These are phyloP conservation scores for Pempheris klunzingeri DNA, from an alignment of 2,797 vertebrate genomes.

Conservation along the genomic window DNA sequence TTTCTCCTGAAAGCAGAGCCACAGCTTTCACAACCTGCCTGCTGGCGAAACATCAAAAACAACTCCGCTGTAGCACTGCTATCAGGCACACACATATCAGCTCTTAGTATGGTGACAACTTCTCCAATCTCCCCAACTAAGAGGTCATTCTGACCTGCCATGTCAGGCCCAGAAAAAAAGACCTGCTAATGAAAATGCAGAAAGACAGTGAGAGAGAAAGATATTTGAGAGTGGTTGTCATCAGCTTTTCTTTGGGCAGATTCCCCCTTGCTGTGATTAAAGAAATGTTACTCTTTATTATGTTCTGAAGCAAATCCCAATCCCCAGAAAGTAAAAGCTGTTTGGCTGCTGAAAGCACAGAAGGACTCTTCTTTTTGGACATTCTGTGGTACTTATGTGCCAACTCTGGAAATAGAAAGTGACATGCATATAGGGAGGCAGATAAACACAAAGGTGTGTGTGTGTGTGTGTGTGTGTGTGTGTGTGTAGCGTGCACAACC, in stretches of 20 bases:
- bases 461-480: neutral
- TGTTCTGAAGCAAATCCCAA: constrained; percentile 23
- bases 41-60: constrained; percentile 42
- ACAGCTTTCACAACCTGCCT: constrained; percentile 24
- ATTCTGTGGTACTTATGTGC: constrained; percentile 2
- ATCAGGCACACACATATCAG: constrained; percentile 16
- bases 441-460: constrained; percentile 2
- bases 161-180: constrained; percentile 8
- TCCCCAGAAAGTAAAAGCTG: constrained; percentile 10
- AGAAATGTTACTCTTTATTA: constrained; percentile 5
- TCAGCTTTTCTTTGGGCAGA: constrained; percentile 16
- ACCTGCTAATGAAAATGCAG: constrained; percentile 26
- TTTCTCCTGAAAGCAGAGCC: constrained; percentile 26
- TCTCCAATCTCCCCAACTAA: neutral
- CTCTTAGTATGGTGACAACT: constrained; percentile 15
- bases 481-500: neutral
- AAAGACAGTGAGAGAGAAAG: constrained; percentile 2
- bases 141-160: constrained; percentile 27
- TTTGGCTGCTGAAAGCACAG: constrained; percentile 3
- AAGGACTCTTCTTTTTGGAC: neutral
- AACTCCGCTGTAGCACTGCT: constrained; percentile 19
- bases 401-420: constrained; percentile 19
- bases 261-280: neutral
- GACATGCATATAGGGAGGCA: neutral
- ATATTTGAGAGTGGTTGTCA: constrained; percentile 22